Conservation (phyloP, 2,113 vertebrate genomes). For the Tachycineta bicolor region DNA sequence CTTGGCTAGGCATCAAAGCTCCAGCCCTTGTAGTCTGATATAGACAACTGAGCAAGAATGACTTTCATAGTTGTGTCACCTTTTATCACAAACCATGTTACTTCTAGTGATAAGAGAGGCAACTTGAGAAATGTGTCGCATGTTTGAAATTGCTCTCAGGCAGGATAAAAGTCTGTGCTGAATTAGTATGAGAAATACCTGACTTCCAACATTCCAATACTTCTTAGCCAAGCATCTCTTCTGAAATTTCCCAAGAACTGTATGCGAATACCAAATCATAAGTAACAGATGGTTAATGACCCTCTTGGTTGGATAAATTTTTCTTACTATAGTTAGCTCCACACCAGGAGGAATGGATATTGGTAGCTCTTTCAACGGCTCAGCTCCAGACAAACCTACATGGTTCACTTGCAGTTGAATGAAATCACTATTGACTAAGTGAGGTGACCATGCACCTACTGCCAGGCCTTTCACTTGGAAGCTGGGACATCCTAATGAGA, state of each 20-base stretch:
- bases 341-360: neutral
- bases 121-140: neutral
- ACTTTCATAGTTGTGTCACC: conserved; percentile 62
- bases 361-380: neutral
- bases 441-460: neutral
- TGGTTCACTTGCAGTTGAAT: neutral
- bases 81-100: conserved; percentile 23
- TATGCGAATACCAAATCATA: neutral
- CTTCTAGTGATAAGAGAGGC: conserved; percentile 55
- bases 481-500: neutral
- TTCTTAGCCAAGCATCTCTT: neutral
- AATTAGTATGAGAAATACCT: neutral
- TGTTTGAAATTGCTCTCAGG: conserved; percentile 48
- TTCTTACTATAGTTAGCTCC: neutral
- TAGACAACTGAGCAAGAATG: neutral
- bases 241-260: neutral
- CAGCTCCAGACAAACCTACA: neutral
- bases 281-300: neutral
- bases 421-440: neutral
- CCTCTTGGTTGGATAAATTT: neutral
- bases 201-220: neutral
- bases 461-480: neutral
- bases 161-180: neutral
- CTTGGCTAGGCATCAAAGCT: conserved; percentile 59
- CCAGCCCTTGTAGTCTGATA: conserved; percentile 18